Conservation (phyloP, 1,140 invertebrate species). For the Rhysida immarginata region DNA sequence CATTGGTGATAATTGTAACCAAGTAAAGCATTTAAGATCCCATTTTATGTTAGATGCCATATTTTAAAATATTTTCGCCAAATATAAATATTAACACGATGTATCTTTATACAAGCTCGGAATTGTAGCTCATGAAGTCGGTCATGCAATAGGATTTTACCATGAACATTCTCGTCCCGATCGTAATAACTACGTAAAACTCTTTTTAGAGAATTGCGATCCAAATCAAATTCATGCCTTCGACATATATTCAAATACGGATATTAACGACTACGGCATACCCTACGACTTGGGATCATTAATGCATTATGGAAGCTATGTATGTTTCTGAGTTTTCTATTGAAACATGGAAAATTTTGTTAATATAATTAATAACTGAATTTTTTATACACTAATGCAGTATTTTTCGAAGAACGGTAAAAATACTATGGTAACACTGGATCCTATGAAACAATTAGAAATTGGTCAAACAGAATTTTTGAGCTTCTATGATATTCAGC, state of each 20-base stretch:
- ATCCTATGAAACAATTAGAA: conserved; percentile 14
- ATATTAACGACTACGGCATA: conserved; percentile 12
- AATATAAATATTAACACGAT: background rate
- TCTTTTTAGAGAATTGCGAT: conserved; percentile 30
- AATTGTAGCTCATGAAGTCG: conserved; percentile 30
- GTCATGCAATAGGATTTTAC: conserved; percentile 31
- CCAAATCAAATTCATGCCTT: conserved; percentile 1
- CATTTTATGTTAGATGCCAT: background rate
- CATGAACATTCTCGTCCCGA: conserved; percentile 32
- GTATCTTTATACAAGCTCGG: background rate
- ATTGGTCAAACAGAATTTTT: conserved; percentile 18
- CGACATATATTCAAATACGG: background rate
- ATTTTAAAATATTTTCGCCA: background rate
- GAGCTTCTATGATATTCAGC: conserved; percentile 19
- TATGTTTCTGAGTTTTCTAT: background rate
- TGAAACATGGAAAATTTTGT: background rate
- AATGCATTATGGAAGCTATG: conserved; percentile 15
- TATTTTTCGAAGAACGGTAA: conserved; percentile 14
- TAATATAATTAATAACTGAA: background rate
- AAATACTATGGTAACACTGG: conserved; percentile 15
- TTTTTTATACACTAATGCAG: conserved; percentile 7
- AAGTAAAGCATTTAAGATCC: background rate
- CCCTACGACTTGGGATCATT: conserved; percentile 18
- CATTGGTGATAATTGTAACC: background rate
- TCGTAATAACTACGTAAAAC: conserved; percentile 26